phyloP scores from a whole-genome alignment of 2,113 vertebrate genomes.

The Passer domesticus region DNA sequence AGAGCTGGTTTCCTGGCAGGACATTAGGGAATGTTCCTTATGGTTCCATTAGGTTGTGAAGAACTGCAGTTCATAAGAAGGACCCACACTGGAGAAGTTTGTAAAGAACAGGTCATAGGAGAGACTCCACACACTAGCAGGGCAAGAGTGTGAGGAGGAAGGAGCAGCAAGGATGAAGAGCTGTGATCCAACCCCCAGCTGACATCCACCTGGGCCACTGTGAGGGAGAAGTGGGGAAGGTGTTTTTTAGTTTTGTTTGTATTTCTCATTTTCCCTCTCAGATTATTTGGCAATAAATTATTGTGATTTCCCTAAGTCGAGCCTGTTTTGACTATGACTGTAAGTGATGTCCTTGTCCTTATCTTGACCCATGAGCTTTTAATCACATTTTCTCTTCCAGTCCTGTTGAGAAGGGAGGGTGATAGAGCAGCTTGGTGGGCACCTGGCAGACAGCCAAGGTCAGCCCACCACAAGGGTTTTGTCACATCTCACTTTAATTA shows the following conservation, averaged over 20 bases:
- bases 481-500: background rate
- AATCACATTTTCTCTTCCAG: background rate
- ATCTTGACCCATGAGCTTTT: background rate
- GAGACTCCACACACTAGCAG: rapidly evolving
- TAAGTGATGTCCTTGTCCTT: background rate
- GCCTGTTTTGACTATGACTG: background rate
- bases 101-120: background rate
- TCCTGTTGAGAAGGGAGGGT: background rate
- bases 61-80: background rate
- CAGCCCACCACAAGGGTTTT: background rate
- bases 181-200: background rate
- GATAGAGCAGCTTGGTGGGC: background rate
- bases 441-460: background rate
- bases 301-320: background rate
- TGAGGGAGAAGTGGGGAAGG: rapidly evolving
- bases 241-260: background rate
- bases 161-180: background rate
- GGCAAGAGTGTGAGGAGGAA: rapidly evolving
- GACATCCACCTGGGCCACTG: rapidly evolving
- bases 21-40: background rate
- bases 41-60: background rate
- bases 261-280: background rate
- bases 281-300: background rate
- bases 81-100: background rate
- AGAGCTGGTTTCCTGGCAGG: background rate